Evolutionary conservation across 2,888 invertebrate species (phyloP), one percentile per base, ranked within the genome.

Genomic region (Micoletzkya japonica): DNA sequence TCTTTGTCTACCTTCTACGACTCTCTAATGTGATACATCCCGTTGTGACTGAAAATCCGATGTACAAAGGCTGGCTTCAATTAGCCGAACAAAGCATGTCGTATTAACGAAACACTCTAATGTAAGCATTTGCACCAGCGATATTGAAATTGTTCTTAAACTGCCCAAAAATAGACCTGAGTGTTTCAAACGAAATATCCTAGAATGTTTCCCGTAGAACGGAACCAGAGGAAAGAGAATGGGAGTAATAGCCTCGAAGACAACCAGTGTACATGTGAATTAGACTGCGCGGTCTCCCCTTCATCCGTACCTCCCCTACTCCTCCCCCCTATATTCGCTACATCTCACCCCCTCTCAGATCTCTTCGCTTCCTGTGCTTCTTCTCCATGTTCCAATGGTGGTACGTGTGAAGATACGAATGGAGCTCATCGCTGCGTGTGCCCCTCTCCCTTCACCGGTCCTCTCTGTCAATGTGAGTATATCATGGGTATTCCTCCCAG

Each of bases 391-490:
- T 28, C 24, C 24, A 68, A 68, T 68, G 68, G 68, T 14, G 68
- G 68, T n/a, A 10, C 30, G 28, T 68, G 68, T 34, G 57, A 58
- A 26, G 68, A 68, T 32, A 58, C 30, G 24, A 49, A 57, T 2
- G 68, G 58, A 7, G 30, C 26, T 17, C 68, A 68, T 58, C 37
- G 58, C 39, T 68, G 68, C 50, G 24, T 34, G 1, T 68, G 68
- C 26, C 57, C 49, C 6, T n/a, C 34, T 44, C 68, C 68, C 24
- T 68, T 32, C 58, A 68, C 57, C 44, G 68, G 68, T 6, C 68
- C 68, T 24, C 58, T 68, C 28, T 68, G 68, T 58, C 68, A 68
- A 68, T 68, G 68, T 68, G 17, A 39, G 68, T 34, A 7, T 34
- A 10, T 26, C 36, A n/a, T 24, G n/a, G 34, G n/a, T 39, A 39